A percentile compares a stretch with the other conserved stretches of the same genome.
phyloP scores from a whole-genome alignment of 2,888 invertebrate species.

The Tetragonisca angustula region DNA sequence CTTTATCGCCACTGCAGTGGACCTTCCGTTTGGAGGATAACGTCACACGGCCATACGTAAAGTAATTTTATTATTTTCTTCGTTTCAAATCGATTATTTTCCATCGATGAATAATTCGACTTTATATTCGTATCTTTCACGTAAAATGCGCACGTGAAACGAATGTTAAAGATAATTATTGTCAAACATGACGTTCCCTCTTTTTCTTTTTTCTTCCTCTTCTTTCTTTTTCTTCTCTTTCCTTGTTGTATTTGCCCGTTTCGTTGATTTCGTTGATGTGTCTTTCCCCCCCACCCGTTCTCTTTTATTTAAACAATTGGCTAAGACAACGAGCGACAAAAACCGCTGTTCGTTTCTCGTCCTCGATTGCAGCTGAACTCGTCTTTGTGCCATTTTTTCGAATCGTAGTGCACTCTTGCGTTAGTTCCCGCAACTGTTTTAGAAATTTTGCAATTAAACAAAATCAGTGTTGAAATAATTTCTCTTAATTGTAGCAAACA shows the following conservation, averaged over 20 bases:
- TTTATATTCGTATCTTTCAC: constrained; percentile 23
- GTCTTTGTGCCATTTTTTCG: constrained; percentile 23
- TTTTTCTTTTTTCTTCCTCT: neutral
- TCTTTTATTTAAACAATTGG: neutral
- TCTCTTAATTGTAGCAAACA: constrained; percentile 67
- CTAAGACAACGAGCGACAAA: no score
- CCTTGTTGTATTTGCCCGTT: neutral
- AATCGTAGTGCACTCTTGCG: constrained; percentile 79
- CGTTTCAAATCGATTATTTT: neutral
- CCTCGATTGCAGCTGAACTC: neutral
- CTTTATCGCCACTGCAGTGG: constrained; percentile 20
- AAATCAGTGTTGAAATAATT: constrained; percentile 73
- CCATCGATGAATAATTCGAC: constrained; percentile 1
- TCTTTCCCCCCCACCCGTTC: no score
- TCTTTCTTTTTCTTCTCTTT: neutral
- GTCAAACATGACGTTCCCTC: no score
- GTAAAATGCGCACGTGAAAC: neutral
- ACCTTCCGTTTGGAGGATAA: constrained; percentile 17
- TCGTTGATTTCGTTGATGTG: neutral
- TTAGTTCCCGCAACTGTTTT: constrained; percentile 83
- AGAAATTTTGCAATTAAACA: constrained; percentile 77
- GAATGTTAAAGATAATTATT: no score
- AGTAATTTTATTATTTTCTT: neutral
- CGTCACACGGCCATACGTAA: neutral
- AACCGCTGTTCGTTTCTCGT: neutral